Evolutionary conservation across 2,113 vertebrate species (phyloP), one percentile per base, ranked within the genome.

Genomic region (Aix galericulata): DNA sequence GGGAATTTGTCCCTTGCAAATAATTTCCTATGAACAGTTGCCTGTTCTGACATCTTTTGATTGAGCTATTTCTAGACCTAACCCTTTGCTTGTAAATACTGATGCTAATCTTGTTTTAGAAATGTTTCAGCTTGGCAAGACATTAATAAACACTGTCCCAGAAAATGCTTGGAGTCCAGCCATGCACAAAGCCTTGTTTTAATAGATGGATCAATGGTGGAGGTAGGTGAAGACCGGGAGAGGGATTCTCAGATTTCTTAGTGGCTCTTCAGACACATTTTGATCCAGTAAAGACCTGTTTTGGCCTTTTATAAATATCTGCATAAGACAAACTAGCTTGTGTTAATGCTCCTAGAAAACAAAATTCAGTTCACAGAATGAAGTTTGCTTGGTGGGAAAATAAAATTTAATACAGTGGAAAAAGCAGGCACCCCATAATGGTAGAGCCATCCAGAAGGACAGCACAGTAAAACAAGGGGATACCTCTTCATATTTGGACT

Each of bases 31-130:
- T 68, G 48, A 95, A 87, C 52, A 66, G 59, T 55, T 84, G 62
- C 34, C 25, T 68, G 23, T 50, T 93, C 86, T 63, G 69, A 56
- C 80, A 93, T 95, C 76, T 88, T 90, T 52, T 93, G 92, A 95
- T 81, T 59, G 79, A 89, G n/a, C 85, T 96, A 96, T 94, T 96
- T 94, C 82, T 88, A 93, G 88, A 85, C 58, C 82, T 66, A 90
- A 34, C 75, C 6, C 87, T 77, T 53, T 84, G 71, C 87, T 91
- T 96, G 76, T 95, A 96, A 96, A 96, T 89, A 82, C 75, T 63
- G 66, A 82, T 92, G 69, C 75, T 94, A 91, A 96, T 94, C 82
- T 94, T 81, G 64, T 94, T 95, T 94, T 79, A 90, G 68, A 88
- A 96, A 96, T 92, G 56, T 91, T 94, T 91, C 63, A 74, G 95